Conservation (phyloP, 2,888 invertebrate species). For the Lottia gigantea region DNA sequence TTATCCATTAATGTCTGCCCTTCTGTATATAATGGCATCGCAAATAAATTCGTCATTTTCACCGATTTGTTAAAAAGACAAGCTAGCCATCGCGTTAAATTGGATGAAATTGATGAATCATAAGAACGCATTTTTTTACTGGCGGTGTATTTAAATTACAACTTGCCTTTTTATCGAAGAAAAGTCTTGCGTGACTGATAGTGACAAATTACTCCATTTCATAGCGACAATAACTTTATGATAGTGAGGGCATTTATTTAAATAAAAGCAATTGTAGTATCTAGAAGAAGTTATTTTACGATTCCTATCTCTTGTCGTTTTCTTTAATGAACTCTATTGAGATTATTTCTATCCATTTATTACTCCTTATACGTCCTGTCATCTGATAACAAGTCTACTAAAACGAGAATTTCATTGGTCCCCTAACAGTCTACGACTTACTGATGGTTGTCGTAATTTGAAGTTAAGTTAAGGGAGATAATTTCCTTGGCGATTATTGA, state of each 20-base stretch:
- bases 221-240: slow-evolving; percentile 8
- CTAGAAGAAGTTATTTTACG: neutral
- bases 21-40: neutral
- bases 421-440: neutral
- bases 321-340: slow-evolving; percentile 5
- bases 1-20: slow-evolving; percentile 5
- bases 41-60: slow-evolving; percentile 7
- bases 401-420: slow-evolving; percentile 10
- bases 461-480: slow-evolving; percentile 1
- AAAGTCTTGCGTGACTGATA: slow-evolving; percentile 10
- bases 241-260: slow-evolving; percentile 1
- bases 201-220: slow-evolving; percentile 7
- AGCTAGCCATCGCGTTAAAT: slow-evolving; percentile 5
- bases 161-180: neutral
- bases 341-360: neutral
- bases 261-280: neutral
- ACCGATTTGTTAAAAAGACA: slow-evolving; percentile 6
- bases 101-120: slow-evolving; percentile 11
- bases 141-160: neutral
- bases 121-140: neutral
- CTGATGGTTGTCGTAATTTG: slow-evolving; percentile 6
- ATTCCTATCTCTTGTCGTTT: neutral
- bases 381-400: slow-evolving; percentile 5
- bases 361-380: slow-evolving; percentile 4
- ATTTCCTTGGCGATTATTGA: neutral